A percentile compares a stretch with the other conserved stretches of the same genome.
Evolutionary conservation across 2,113 vertebrate genomes (phyloP).

Genomic region (Cricetomys ansorgei): DNA sequence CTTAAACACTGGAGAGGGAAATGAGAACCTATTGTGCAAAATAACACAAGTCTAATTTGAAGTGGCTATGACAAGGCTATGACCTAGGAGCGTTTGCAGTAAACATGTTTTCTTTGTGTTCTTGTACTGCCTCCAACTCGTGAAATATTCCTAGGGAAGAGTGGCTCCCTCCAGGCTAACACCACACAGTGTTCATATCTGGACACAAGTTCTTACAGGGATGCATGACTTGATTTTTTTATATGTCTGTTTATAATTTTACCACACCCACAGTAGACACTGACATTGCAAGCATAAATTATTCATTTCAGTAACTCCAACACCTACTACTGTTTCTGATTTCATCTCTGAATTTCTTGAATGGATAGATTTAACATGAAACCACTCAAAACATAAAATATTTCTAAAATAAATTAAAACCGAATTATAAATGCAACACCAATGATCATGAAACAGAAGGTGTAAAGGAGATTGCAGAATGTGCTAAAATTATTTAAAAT

Average conservation of each 20-base stretch:
- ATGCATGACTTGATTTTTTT: not conserved
- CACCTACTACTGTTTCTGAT: not conserved
- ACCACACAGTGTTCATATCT: not conserved
- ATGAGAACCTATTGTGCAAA: not conserved
- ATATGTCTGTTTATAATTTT: conserved; percentile 50
- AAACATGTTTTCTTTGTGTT: not conserved
- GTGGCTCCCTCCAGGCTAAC: not conserved
- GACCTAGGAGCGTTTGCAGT: not conserved
- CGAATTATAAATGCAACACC: not conserved
- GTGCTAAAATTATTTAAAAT: not conserved
- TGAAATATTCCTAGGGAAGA: not conserved
- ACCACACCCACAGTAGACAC: not conserved
- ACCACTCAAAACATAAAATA: not conserved
- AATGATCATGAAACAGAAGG: not conserved
- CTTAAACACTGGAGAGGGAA: not conserved
- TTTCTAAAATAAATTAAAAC: not conserved
- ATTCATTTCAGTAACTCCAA: conserved; percentile 2
- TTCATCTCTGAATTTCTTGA: conserved; percentile 22
- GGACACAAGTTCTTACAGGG: conserved; percentile 31
- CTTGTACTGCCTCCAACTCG: not conserved
- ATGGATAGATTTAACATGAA: not conserved
- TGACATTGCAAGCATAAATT: conserved; percentile 37
- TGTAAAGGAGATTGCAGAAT: not conserved
- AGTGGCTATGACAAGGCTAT: not conserved
- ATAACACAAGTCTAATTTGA: not conserved